Evolutionary conservation across 2,113 vertebrate genomes (phyloP), one percentile per base, ranked within the genome.

Genomic region (Muscicapa adusta): DNA sequence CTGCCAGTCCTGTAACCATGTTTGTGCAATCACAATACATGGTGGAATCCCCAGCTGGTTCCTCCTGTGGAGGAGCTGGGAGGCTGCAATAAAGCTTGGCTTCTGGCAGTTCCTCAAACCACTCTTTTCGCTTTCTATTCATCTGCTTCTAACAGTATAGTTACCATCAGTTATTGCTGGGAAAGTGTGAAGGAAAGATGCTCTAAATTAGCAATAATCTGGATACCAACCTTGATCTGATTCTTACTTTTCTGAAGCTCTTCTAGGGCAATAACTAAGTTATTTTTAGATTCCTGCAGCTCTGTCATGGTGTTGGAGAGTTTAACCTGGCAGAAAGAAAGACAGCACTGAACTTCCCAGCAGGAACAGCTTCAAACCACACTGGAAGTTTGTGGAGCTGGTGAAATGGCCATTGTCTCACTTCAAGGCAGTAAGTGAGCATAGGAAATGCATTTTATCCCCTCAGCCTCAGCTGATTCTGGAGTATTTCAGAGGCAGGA

Each of bases 161-260:
- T 72, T 60, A 61, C 51, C 60, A 58, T n/a, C 42, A 42, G n/a
- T 81, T 71, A 33, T 19, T 87, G 51, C 47, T 73, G 19, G 43
- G 25, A 84, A 66, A 62, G 9, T 34, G 38, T 8, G 25, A 56
- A 81, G 50, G 40, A 47, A 73, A 92, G 14, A 57, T 71, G 15
- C 25, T 85, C 26, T 68, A 28, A 74, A 71, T 56, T 50, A 36
- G 42, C 0, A 1, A 31, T 1, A 5, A 65, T 8, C 33, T 56
- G 74, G 22, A 15, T 76, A 93, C 92, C 72, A 82, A 97, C 94
- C 95, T 95, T 68, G 54, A 95, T 8, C 56, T 80, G 86, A 72
- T 72, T 17, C 54, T 93, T 26, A 0, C 7, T 36, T 60, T 58
- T 6, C 81, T 67, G 42, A 78, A 97, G 87, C 18, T 83, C 33